Base-by-base conservation (phyloP, 1,140 invertebrate species). In the Cotesia vestalis region DNA sequence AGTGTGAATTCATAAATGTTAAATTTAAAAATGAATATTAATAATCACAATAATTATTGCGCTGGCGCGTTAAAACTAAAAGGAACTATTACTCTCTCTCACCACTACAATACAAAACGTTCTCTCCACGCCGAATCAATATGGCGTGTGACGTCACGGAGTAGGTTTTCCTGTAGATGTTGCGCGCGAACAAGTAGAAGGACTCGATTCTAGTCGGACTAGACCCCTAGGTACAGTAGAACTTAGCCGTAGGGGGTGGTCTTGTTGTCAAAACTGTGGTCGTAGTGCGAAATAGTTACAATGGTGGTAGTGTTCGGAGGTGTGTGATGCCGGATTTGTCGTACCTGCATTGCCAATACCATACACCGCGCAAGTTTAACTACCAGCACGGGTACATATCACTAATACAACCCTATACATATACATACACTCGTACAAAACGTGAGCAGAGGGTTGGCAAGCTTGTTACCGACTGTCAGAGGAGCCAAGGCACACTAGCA, bases 121-220 rank as follows among this genome's bases (percentile, higher is more conserved):
- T 46, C 40, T 46, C 40, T 46, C 40, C 46, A 70, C 27, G 57
- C 62, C 52, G 73, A 85, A 85, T 88, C 88, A 86, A 88, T 88
- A 88, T 79, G 52, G 76, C 75, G 62, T 27, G 80, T 88, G 88
- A 88, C 87, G 87, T 88, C 88, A 88, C 17, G 27, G 66, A 53
- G 6, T 34, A 55, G 52, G 66, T 67, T 55, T 55, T 6, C 17
- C 46, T 6, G 62, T 64, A n/a, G 62, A 34, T 51, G 14, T 17
- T 66, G 40, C 34, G 75, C 71, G 75, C 74, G 78, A 77, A 80
- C 70, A 38, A 72, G 70, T 71, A 61, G 52, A 71, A 71, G 64
- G 52, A 35, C 40, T 40, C 84, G 51, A 64, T 38, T 66, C 60
- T 71, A 34, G 69, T 71, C 69, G n/a, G 84, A 86, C 85, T 86